Evolutionary conservation across 2,113 vertebrate species (phyloP).

Genomic region (Sisor rabdophorus): DNA sequence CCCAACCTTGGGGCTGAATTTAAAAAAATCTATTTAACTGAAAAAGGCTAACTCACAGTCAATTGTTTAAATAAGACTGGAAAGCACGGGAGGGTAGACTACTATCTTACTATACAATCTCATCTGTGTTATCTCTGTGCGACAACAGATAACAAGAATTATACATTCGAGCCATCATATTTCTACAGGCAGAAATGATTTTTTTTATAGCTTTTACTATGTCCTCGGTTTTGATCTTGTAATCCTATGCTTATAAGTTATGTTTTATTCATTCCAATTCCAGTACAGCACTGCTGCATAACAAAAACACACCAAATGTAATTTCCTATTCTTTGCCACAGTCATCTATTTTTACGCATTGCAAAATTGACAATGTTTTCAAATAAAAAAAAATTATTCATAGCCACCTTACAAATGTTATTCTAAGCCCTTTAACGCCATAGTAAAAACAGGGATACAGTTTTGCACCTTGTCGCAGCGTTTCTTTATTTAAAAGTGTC

Average conservation of each 20-base stretch:
- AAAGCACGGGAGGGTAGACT: not conserved
- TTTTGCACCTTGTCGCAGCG: conserved; percentile 29
- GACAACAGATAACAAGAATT: not conserved
- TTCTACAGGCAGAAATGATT: conserved; percentile 4
- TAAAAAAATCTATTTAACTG: conserved; percentile 61
- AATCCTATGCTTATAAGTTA: conserved; percentile 24
- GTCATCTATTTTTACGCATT: conserved; percentile 26
- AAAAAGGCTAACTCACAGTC: conserved; percentile 58
- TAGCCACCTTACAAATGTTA: conserved; percentile 35
- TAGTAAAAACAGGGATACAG: conserved; percentile 17
- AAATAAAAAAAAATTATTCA: conserved; percentile 32
- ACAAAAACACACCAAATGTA: conserved; percentile 31
- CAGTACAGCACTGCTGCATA: conserved; percentile 14
- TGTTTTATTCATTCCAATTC: conserved; percentile 36
- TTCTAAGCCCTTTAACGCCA: conserved; percentile 39
- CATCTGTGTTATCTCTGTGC: not conserved
- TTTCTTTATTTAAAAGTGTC: conserved; percentile 30
- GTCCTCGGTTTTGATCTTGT: conserved; percentile 10
- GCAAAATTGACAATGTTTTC: conserved; percentile 21
- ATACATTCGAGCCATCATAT: not conserved
- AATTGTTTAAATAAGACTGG: conserved; percentile 32
- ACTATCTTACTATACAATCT: not conserved
- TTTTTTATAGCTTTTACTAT: not conserved
- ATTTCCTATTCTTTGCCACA: conserved; percentile 37
- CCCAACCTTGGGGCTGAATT: conserved; percentile 63